phyloP scores from a whole-genome alignment of 2,888 invertebrate species.

The Chironomus riparius region DNA sequence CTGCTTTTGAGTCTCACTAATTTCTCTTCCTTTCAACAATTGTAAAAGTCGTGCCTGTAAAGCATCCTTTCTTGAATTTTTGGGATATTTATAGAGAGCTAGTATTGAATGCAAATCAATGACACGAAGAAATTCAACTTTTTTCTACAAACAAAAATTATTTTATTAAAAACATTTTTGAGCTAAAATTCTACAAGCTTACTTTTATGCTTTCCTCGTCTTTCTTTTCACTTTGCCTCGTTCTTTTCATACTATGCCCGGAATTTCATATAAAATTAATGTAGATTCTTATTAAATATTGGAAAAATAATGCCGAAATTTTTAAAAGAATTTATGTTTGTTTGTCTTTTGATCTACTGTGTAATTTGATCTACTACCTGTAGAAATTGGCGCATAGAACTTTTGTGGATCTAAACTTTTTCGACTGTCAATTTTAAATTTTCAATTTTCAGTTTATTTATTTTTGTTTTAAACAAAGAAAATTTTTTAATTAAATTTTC shows the following conservation, averaged over 20 bases:
- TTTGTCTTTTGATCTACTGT: neutral
- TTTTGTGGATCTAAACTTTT: neutral
- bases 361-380: neutral
- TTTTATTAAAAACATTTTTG: neutral
- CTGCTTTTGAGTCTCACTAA: slow-evolving; percentile 55
- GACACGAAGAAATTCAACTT: slow-evolving; percentile 56
- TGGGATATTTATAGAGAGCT: slow-evolving; percentile 68
- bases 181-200: neutral
- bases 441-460: no score
- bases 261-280: neutral
- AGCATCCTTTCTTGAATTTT: slow-evolving; percentile 71
- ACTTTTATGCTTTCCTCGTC: neutral
- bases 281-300: neutral
- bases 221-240: neutral
- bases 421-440: neutral
- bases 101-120: slow-evolving; percentile 76
- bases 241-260: neutral
- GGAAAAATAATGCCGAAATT: neutral
- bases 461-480: no score
- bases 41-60: slow-evolving; percentile 64
- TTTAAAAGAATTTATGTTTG: neutral
- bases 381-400: no score
- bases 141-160: slow-evolving; percentile 35
- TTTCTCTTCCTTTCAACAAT: slow-evolving; percentile 51
- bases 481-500: no score